Conservation (phyloP, 2,113 vertebrate genomes). For the Aspiorhynchus laticeps region DNA sequence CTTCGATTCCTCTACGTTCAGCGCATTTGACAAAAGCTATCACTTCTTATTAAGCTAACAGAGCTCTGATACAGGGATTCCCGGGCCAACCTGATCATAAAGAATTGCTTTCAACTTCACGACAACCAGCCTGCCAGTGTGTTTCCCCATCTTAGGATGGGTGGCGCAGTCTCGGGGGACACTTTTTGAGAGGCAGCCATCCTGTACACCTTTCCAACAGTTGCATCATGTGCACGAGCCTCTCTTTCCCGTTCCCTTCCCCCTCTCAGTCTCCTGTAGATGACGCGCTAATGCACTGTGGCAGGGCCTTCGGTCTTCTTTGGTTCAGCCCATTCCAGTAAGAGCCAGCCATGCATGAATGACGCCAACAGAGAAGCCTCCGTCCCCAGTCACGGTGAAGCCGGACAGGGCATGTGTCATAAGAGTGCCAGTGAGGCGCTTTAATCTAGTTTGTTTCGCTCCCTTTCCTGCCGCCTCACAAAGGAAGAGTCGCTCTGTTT, state of each 20-base stretch:
- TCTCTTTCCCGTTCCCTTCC: conserved; percentile 45
- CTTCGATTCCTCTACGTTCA: conserved; percentile 22
- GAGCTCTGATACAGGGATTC: conserved; percentile 50
- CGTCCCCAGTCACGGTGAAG: conserved; percentile 48
- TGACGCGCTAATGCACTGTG: conserved; percentile 61
- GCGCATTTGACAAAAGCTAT: conserved; percentile 47
- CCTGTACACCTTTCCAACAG: conserved; percentile 51
- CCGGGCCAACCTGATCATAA: conserved; percentile 58
- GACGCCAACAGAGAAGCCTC: conserved; percentile 37
- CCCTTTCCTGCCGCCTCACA: conserved; percentile 61
- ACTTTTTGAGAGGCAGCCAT: conserved; percentile 61
- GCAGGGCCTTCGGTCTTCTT: conserved; percentile 58
- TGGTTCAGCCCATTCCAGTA: conserved; percentile 50
- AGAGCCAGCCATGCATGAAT: conserved; percentile 52
- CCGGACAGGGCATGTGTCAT: conserved; percentile 67
- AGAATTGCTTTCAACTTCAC: conserved; percentile 58
- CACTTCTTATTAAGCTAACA: conserved; percentile 51
- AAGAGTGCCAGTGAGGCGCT: conserved; percentile 66
- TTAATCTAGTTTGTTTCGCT: conserved; percentile 75
- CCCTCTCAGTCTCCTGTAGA: conserved; percentile 44
- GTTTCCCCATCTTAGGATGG: conserved; percentile 41
- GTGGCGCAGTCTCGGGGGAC: background rate
- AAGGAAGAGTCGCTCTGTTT: conserved; percentile 60
- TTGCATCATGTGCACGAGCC: background rate
- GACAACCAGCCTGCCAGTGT: conserved; percentile 22